Evolutionary conservation across 2,797 vertebrate genomes (phyloP).

Genomic region (Eulemur albifrons): DNA sequence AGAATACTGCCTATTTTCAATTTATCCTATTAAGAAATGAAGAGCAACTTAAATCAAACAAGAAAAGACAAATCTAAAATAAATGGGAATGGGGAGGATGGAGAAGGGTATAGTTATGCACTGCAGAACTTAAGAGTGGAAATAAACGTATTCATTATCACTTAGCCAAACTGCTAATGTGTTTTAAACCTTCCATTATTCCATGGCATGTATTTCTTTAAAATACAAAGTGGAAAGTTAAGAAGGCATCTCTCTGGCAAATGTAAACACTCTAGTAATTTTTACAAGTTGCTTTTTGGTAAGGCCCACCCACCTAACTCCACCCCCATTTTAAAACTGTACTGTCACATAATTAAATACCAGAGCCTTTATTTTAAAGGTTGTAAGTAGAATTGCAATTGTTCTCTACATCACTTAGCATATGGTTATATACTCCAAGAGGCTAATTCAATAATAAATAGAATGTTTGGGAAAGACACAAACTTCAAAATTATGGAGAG

Average conservation of each 20-base stretch:
- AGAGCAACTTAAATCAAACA: constrained; percentile 32
- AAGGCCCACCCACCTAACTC: constrained; percentile 21
- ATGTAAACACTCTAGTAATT: constrained; percentile 6
- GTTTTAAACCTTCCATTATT: constrained; percentile 70
- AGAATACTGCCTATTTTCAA: constrained; percentile 34
- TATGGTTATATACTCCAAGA: not conserved
- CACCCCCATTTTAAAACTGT: constrained; percentile 31
- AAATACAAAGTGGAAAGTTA: constrained; percentile 68
- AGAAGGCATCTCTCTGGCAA: constrained; percentile 39
- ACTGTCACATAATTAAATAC: constrained; percentile 6
- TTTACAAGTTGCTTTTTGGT: constrained; percentile 22
- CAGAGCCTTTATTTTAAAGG: constrained; percentile 32
- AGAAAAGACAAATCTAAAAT: constrained; percentile 58
- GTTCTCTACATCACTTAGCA: not conserved
- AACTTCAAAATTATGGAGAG: not conserved
- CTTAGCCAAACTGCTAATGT: constrained; percentile 54
- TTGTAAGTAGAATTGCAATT: constrained; percentile 19
- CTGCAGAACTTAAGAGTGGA: constrained; percentile 51
- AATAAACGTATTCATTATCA: constrained; percentile 54
- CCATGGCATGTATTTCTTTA: constrained; percentile 58
- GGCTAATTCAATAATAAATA: constrained; percentile 2
- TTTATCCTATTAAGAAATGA: not conserved
- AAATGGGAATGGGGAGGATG: not conserved
- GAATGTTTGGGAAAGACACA: not conserved
- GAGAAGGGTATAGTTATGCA: constrained; percentile 41